Evolutionary conservation across 2,797 vertebrate species (phyloP), one percentile per base, ranked within the genome.

Genomic region (Enteromius afrohamiltoni): DNA sequence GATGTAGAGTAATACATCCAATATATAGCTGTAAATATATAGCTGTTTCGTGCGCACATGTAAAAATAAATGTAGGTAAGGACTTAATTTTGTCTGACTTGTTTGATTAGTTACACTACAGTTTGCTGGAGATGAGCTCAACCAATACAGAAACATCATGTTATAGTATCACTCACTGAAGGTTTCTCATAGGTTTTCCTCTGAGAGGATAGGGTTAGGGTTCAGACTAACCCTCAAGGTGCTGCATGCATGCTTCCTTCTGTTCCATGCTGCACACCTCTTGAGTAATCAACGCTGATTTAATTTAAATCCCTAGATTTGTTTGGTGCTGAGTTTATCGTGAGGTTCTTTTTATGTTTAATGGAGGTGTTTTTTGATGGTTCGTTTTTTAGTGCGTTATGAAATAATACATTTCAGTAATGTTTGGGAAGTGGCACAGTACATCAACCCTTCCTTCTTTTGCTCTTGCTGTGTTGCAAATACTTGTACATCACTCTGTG

Each of bases 281-380:
- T 19, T 75, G 49, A 78, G 21, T 45, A 80, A 86, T 76, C 64
- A 80, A 58, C 34, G 51, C 26, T 65, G 45, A 80, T 74, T 78
- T 55, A 45, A 77, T 78, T 65, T 40, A 68, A 21, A 71, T 64
- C n/a, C 37, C 29, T 75, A 40, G 42, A 19, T 60, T 69, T 83
- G 10, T 67, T 31, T 76, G 29, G 10, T n/a, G 80, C 17, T 29
- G 13, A 47, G 68, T 71, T 62, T 34, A 67, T 53, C 10, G 1
- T 81, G 23, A 47, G 53, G 16, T 64, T 74, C 21, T 40, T 8
- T 51, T 49, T 9, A 40, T 34, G 45, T 67, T 65, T 75, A 51
- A 67, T 82, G 29, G 26, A 73, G 42, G 29, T 62, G 26, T 8
- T 23, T 49, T 40, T 29, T 53, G 16, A 31, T 37, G 31, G 29